A percentile compares a stretch with the other conserved stretches of the same genome.
Conservation (phyloP, 2,888 invertebrate species). For the Acronicta aceris region DNA sequence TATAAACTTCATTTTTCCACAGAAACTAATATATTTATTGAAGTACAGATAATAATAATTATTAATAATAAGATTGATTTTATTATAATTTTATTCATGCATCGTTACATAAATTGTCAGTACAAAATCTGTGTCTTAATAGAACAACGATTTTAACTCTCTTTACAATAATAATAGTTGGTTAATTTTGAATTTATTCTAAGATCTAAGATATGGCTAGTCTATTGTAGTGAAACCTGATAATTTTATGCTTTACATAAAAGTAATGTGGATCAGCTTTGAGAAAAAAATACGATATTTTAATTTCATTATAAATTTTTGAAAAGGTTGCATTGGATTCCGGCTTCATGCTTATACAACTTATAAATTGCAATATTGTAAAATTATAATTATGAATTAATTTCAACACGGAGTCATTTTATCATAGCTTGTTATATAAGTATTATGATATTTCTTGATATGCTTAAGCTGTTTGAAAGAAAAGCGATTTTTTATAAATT, state of each 20-base stretch:
- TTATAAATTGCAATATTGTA: no score
- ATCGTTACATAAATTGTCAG: conserved; percentile 52
- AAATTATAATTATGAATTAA: no score
- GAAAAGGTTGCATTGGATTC: no score
- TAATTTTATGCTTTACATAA: conserved; percentile 17
- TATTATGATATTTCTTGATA: neutral
- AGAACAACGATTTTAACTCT: conserved; percentile 63
- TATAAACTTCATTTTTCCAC: conserved; percentile 40
- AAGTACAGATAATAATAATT: conserved; percentile 28
- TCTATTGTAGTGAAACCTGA: conserved; percentile 40
- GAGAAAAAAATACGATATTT: conserved; percentile 2
- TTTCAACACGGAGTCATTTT: neutral
- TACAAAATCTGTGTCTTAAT: conserved; percentile 77
- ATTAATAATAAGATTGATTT: conserved; percentile 40
- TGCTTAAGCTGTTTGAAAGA: no score
- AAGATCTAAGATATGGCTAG: conserved; percentile 52
- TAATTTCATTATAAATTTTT: neutral
- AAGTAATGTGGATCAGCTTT: conserved; percentile 33
- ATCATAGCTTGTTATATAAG: neutral
- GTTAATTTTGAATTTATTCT: conserved; percentile 48
- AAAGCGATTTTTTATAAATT: neutral
- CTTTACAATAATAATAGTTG: conserved; percentile 36
- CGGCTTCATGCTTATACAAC: no score
- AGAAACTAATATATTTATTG: conserved; percentile 57
- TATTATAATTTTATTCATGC: conserved; percentile 35